Evolutionary conservation across 2,113 vertebrate genomes (phyloP), one percentile per base, ranked within the genome.

Genomic region (Tetrax tetrax): DNA sequence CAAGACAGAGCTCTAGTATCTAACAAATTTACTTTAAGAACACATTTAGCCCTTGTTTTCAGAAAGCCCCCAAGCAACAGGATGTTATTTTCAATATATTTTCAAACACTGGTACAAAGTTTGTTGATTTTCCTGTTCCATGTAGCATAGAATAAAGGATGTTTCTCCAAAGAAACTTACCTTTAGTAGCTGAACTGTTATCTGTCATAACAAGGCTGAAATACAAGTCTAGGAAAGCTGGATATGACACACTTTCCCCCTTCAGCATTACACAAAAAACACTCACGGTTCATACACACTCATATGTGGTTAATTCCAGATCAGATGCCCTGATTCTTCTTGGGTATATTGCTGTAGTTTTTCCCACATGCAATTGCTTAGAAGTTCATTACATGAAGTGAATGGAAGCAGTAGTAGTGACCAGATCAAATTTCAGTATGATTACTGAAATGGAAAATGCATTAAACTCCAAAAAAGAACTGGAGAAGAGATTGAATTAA

Each of bases 191-290:
- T 53, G 79, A 96, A 43, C 70, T 88, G 75, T 74, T 94, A 61
- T 80, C 84, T 94, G 85, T 94, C 88, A 94, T 8, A 92, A 90
- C 87, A 87, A 84, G 70, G 70, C 75, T 94, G 57, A 91, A 94
- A 83, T 50, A 53, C 27, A 74, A 89, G 76, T 14, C 86, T 86
- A 23, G 50, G 37, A 69, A 81, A 86, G 64, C 45, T 76, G 68
- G 33, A 38, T 70, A 38, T 6, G 2, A 63, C 79, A 83, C 70
- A 69, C 11, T 87, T 63, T 50, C 59, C 48, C 66, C 23, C 60
- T 86, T 35, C 29, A 92, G 19, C 29, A 53, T 4, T 29, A 38
- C 45, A 83, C 12, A 66, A 63, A 79, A 87, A 83, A 5, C 54
- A 14, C 64, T 65, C 25, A 27, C 65, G 66, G 75, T 80, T 94